Evolutionary conservation across 1,140 invertebrate genomes (phyloP), one percentile per base, ranked within the genome.

Genomic region (Atta cephalotes): DNA sequence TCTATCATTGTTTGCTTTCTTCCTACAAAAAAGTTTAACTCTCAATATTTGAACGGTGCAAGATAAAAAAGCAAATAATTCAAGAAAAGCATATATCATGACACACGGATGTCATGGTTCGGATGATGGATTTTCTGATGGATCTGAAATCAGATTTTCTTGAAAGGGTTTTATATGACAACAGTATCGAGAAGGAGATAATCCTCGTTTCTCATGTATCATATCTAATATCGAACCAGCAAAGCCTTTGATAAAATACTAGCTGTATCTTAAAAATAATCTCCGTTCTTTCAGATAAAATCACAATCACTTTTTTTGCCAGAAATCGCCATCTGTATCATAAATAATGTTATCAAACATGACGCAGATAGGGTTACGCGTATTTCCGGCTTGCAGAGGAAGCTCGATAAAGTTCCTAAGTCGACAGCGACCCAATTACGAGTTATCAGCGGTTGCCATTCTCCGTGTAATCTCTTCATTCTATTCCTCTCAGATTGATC

Each of bases 341-440:
- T 28, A 76, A n/a, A 18, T 84, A 62, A 84, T 45, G 45, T 84
- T 84, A 84, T 63, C 70, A 84, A 84, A 84, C 9, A 14, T 84
- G 56, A 84, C 56, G 71, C 39, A 71, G 78, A 81, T 58, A 62
- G 12, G 25, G 45, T 71, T 74, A 49, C 25, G 65, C 31, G 70
- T 62, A 82, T 74, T 81, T 76, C 58, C 70, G 25, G 53, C 56
- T 49, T 56, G 45, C 56, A 63, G 70, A 62, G 70, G 70, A 84
- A 84, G 80, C 70, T 84, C 56, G 80, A 84, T 84, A 84, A 84
- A 76, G 56, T 84, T 84, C 45, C 16, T 82, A 82, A 82, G 68
- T 39, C 56, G 68, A 45, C 68, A 49, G 56, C 39, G 68, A 82
- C 68, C 80, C 39, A 62, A 84, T 74, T 84, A 18, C 39, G 39